These are phyloP conservation scores for Pachymerium ferrugineum DNA, from an alignment of 2,888 invertebrate genomes.

Conservation along the genomic window DNA sequence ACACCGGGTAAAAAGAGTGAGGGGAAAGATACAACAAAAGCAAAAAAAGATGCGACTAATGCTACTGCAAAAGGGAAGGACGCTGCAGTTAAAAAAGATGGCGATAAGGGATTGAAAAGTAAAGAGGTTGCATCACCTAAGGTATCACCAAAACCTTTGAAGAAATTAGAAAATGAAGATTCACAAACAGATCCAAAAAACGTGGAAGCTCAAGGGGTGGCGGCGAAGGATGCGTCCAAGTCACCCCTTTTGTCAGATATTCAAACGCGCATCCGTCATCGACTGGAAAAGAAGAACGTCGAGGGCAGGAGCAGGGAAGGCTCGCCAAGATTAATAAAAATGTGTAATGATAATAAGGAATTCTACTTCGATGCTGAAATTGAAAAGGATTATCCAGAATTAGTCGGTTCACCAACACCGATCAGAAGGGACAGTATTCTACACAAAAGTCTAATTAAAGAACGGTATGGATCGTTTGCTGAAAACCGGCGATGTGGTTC, in stretches of 20 bases:
- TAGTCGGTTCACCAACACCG: slow-evolving; percentile 25
- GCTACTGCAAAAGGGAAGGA: background rate
- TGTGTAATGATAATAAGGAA: slow-evolving; percentile 31
- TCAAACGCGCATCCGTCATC: background rate
- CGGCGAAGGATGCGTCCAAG: slow-evolving; percentile 20
- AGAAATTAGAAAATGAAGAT: background rate
- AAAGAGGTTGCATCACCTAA: background rate
- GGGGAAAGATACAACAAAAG: background rate
- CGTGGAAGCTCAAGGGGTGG: slow-evolving; percentile 12
- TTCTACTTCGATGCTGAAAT: slow-evolving; percentile 33
- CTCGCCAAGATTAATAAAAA: slow-evolving; percentile 29
- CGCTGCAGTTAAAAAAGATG: background rate
- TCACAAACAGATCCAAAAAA: background rate
- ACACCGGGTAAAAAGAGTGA: background rate
- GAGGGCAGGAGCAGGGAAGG: slow-evolving; percentile 31
- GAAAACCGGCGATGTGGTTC: slow-evolving; percentile 29
- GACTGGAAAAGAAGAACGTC: background rate
- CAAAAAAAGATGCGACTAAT: slow-evolving; percentile 14
- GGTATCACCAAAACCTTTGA: background rate
- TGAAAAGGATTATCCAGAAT: slow-evolving; percentile 32
- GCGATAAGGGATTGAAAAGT: background rate
- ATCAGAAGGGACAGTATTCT: background rate
- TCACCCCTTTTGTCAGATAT: slow-evolving; percentile 28
- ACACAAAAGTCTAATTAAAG: background rate
- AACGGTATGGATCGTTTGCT: slow-evolving; percentile 12